A percentile compares a stretch with the other conserved stretches of the same genome.
Evolutionary conservation across 2,888 invertebrate genomes (phyloP).

Genomic region (Euspilapteryx auroguttella): DNA sequence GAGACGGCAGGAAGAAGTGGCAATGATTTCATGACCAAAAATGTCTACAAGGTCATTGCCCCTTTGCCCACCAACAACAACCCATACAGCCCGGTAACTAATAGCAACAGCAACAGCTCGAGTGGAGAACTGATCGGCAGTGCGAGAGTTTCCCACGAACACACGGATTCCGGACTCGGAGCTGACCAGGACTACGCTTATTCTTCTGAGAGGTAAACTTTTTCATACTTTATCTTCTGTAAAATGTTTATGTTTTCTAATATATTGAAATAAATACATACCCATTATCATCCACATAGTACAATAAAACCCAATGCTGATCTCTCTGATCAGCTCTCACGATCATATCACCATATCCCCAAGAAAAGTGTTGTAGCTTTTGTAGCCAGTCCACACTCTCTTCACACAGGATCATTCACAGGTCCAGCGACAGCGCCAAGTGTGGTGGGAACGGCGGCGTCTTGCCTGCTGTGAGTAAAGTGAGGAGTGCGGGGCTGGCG

Average conservation of each 20-base stretch:
- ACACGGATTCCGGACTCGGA: slow-evolving; percentile 76
- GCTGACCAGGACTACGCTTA: slow-evolving; percentile 76
- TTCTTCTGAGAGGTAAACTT: slow-evolving; percentile 65
- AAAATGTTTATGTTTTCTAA: no score
- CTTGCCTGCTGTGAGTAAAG: slow-evolving; percentile 12
- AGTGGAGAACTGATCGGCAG: slow-evolving; percentile 54
- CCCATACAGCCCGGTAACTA: slow-evolving; percentile 51
- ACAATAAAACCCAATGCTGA: no score
- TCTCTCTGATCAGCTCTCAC: no score
- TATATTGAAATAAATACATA: no score
- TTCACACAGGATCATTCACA: slow-evolving; percentile 13
- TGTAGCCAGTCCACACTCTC: neutral
- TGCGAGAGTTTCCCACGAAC: slow-evolving; percentile 69
- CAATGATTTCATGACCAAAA: slow-evolving; percentile 45
- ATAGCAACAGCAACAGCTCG: slow-evolving; percentile 55
- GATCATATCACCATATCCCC: no score
- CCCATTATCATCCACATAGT: no score
- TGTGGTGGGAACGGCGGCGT: slow-evolving; percentile 24
- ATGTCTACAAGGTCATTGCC: slow-evolving; percentile 40
- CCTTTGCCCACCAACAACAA: slow-evolving; percentile 41
- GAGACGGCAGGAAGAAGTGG: slow-evolving; percentile 27
- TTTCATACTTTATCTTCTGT: slow-evolving; percentile 1
- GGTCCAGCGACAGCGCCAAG: slow-evolving; percentile 63
- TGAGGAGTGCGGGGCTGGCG: slow-evolving; percentile 18
- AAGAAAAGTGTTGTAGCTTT: no score